A percentile compares a stretch with the other conserved stretches of the same genome.
Conservation (phyloP, 2,888 invertebrate species). For the Odontocolon sp. region DNA sequence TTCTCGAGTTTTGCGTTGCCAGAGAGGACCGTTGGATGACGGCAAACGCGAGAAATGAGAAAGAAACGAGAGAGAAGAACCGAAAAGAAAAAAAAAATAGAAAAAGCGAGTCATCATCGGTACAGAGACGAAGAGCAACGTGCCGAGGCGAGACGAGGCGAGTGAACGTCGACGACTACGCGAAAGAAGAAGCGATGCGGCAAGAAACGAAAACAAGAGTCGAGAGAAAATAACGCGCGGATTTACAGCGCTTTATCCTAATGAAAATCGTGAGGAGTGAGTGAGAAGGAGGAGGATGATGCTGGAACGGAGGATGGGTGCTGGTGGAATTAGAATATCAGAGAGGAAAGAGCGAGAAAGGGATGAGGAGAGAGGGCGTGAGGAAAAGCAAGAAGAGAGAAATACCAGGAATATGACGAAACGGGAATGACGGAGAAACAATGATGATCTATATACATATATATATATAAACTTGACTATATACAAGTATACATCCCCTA, state of each 20-base stretch:
- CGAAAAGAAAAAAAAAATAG: constrained; percentile 12
- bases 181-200: constrained; percentile 64
- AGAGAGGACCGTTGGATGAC: constrained; percentile 20
- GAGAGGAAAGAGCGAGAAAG: constrained; percentile 37
- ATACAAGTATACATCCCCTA: constrained; percentile 14
- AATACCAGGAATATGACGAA: constrained; percentile 5
- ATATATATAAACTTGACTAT: neutral
- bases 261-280: constrained; percentile 73
- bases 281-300: constrained; percentile 46
- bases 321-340: constrained; percentile 72
- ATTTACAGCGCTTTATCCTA: constrained; percentile 75
- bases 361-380: constrained; percentile 20
- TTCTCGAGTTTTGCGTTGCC: constrained; percentile 36
- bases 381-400: constrained; percentile 28
- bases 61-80: constrained; percentile 36
- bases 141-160: constrained; percentile 35
- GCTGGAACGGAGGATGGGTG: constrained; percentile 52
- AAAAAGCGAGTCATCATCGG: too few relatives aligned
- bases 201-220: constrained; percentile 62
- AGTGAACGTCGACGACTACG: constrained; percentile 33
- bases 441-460: constrained; percentile 29
- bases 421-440: constrained; percentile 26
- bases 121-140: too few relatives aligned
- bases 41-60: constrained; percentile 59
- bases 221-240: constrained; percentile 63